phyloP scores from a whole-genome alignment of 2,888 invertebrate species.

The Capitulum mitella region DNA sequence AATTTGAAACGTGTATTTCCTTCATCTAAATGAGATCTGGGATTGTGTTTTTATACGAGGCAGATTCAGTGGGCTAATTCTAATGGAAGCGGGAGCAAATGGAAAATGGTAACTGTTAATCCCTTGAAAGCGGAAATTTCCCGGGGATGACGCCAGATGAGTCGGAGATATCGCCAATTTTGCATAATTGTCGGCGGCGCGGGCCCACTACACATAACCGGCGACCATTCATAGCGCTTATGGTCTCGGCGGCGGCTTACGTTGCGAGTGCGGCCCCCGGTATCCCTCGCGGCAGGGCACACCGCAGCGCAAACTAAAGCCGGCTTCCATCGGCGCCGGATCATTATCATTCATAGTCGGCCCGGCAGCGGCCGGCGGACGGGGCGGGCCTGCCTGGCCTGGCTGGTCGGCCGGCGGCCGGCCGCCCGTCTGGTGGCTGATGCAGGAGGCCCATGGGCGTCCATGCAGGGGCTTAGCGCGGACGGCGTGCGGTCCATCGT shows the following conservation, averaged over 20 bases:
- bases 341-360: too few relatives aligned
- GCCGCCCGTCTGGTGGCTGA: neutral
- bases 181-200: neutral
- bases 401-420: neutral
- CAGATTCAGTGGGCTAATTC: neutral
- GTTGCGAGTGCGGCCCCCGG: neutral
- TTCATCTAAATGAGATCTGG: neutral
- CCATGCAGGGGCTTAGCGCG: neutral
- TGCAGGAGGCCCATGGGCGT: neutral
- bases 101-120: constrained; percentile 13
- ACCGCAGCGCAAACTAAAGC: too few relatives aligned
- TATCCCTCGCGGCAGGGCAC: too few relatives aligned
- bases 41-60: neutral
- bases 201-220: neutral
- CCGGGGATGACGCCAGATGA: neutral
- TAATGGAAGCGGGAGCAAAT: constrained; percentile 12
- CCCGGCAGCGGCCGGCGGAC: neutral
- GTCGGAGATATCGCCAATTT: neutral
- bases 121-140: neutral
- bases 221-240: neutral
- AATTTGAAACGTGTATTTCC: constrained; percentile 13
- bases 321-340: too few relatives aligned
- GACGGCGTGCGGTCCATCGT: neutral
- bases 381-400: neutral
- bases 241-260: neutral